phyloP scores from a whole-genome alignment of 2,113 vertebrate species.

The Tetrax tetrax region DNA sequence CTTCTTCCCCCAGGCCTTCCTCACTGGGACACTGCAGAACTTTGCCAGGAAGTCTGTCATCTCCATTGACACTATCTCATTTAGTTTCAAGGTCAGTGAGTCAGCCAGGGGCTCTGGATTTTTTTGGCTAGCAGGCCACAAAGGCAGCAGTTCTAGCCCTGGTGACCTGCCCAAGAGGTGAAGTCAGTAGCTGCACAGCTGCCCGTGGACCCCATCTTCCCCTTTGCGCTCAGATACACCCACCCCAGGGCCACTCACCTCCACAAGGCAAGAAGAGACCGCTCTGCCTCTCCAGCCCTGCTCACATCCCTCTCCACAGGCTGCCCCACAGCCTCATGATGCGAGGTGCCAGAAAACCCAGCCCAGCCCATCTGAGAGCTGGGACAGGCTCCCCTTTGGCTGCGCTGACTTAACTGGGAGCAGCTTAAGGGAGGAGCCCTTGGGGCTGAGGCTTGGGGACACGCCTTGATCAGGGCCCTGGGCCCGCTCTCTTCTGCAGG shows the following conservation, averaged over 20 bases:
- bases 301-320: background rate
- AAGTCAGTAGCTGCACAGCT: background rate
- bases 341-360: background rate
- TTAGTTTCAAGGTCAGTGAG: constrained; percentile 84
- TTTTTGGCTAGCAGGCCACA: background rate
- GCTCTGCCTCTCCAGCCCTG: background rate
- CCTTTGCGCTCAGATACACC: background rate
- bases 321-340: background rate
- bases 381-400: background rate
- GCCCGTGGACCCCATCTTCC: background rate
- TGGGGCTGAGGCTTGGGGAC: background rate
- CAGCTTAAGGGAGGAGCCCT: background rate
- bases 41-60: constrained; percentile 81
- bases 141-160: background rate
- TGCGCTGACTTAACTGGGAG: background rate
- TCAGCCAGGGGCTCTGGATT: background rate
- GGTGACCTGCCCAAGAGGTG: background rate
- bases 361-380: background rate
- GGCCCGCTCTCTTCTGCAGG: constrained; percentile 55
- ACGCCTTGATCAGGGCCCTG: rapidly evolving
- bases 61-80: constrained; percentile 87
- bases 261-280: background rate
- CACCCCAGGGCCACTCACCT: background rate
- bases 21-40: constrained; percentile 91
- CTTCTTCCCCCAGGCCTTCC: constrained; percentile 93